Conservation (phyloP, 2,888 invertebrate species). For the Meta bourneti region DNA sequence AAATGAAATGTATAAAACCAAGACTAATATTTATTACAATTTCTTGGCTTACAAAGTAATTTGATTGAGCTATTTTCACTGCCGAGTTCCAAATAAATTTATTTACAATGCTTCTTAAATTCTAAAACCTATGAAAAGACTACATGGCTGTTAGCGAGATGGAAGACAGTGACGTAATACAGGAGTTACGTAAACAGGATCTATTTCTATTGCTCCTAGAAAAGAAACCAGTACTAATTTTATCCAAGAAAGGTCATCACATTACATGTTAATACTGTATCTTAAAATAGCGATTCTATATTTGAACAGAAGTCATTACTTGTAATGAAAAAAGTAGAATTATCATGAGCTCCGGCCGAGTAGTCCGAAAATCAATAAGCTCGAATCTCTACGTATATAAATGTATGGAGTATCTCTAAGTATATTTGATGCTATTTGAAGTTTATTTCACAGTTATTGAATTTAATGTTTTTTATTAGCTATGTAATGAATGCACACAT, state of each 20-base stretch:
- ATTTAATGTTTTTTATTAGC: no score
- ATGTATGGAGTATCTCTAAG: no score
- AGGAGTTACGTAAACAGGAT: background rate
- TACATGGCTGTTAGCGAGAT: background rate
- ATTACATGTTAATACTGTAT: conserved; percentile 10
- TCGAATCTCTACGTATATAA: background rate
- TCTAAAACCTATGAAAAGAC: no score
- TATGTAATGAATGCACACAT: no score
- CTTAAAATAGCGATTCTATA: conserved; percentile 41
- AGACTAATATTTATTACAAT: no score
- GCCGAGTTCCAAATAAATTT: no score
- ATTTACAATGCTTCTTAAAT: no score
- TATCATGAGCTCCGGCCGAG: conserved; percentile 10
- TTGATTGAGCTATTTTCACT: no score
- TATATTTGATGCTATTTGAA: no score
- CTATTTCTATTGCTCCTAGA: background rate
- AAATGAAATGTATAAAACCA: no score
- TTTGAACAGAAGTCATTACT: conserved; percentile 37
- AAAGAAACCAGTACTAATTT: conserved; percentile 8
- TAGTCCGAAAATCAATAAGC: conserved; percentile 27
- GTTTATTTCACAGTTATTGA: no score
- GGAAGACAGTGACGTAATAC: background rate
- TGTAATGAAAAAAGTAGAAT: conserved; percentile 8
- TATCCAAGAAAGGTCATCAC: background rate
- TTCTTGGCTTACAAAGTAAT: no score